phyloP scores from a whole-genome alignment of 2,888 invertebrate genomes.

The Baronia brevicornis region DNA sequence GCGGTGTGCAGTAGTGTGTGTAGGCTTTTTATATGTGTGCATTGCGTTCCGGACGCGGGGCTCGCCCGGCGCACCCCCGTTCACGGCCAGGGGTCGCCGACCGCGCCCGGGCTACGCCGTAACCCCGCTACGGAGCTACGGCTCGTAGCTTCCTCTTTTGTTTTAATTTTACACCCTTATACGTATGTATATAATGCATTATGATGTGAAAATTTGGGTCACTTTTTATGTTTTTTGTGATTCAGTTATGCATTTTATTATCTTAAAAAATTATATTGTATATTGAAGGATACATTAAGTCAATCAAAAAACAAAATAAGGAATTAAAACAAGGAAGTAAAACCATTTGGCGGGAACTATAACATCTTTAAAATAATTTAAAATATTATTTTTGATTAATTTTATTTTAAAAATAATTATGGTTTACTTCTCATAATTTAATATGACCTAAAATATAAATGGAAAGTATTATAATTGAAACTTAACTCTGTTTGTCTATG shows the following conservation, averaged over 20 bases:
- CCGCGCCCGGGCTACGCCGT: constrained; percentile 69
- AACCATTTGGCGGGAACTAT: no score
- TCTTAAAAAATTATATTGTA: neutral
- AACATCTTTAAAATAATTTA: no score
- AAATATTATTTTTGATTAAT: no score
- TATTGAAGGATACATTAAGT: neutral
- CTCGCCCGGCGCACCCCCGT: constrained; percentile 60
- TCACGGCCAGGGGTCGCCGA: constrained; percentile 75
- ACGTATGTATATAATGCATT: constrained; percentile 20
- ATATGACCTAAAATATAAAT: no score
- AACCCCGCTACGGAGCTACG: constrained; percentile 61
- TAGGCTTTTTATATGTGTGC: constrained; percentile 12
- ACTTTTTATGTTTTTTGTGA: constrained; percentile 22
- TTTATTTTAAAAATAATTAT: no score
- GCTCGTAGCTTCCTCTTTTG: constrained; percentile 61
- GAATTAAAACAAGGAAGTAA: no score
- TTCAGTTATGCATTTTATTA: constrained; percentile 14
- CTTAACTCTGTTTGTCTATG: no score
- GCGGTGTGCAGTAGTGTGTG: constrained; percentile 21
- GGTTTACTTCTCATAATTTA: no score
- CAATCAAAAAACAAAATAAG: neutral
- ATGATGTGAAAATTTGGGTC: constrained; percentile 52
- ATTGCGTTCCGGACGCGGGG: constrained; percentile 27
- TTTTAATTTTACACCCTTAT: constrained; percentile 37
- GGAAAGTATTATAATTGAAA: no score